Evolutionary conservation across 2,888 invertebrate species (phyloP).

Genomic region (Netelia virgata): DNA sequence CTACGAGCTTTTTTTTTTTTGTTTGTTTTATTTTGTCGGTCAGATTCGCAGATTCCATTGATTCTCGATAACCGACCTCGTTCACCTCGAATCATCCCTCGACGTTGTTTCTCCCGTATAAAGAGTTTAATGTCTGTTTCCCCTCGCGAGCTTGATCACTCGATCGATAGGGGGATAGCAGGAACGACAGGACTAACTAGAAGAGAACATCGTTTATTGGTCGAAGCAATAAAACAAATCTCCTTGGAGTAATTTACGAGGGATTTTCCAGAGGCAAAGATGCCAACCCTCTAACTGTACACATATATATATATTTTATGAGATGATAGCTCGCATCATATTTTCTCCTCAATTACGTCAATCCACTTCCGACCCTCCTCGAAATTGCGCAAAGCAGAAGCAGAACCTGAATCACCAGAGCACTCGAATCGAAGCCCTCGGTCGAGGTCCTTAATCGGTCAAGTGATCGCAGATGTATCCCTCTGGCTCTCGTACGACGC

Average conservation of each 20-base stretch:
- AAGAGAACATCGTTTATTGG: conserved; percentile 37
- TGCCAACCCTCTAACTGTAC: conserved; percentile 51
- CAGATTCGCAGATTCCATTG: no score
- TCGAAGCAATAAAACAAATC: conserved; percentile 49
- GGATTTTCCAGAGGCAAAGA: conserved; percentile 59
- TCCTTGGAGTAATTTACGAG: conserved; percentile 66
- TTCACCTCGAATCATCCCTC: no score
- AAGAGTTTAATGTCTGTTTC: no score
- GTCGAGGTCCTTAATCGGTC: conserved; percentile 84
- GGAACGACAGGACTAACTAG: background rate
- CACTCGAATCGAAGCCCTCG: conserved; percentile 69
- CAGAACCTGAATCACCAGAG: conserved; percentile 72
- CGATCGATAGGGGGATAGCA: background rate
- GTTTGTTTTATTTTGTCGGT: no score
- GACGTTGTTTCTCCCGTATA: no score
- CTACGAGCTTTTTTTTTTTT: no score
- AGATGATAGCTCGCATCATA: conserved; percentile 80
- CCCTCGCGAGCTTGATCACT: background rate
- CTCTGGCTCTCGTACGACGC: conserved; percentile 46
- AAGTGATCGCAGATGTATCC: conserved; percentile 83
- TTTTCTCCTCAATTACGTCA: conserved; percentile 85
- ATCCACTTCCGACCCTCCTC: conserved; percentile 82
- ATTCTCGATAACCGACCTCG: no score
- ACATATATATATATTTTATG: conserved; percentile 60
- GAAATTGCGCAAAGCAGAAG: conserved; percentile 57